phyloP scores from a whole-genome alignment of 2,888 invertebrate species.

The Oscheius sp. region DNA sequence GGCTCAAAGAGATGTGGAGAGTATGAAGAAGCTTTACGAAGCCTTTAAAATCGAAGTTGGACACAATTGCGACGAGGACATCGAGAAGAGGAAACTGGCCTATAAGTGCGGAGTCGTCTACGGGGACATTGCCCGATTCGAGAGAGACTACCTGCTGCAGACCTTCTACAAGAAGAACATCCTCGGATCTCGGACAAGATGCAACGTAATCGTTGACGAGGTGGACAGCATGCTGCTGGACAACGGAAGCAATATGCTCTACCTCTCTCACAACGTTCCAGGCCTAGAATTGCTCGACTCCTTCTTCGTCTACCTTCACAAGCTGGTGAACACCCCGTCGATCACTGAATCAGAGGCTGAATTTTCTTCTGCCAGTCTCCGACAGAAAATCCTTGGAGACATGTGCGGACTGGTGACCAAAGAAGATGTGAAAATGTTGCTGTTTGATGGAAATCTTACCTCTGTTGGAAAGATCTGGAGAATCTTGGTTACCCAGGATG shows the following conservation, averaged over 20 bases:
- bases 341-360: too few species aligned
- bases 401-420: background rate
- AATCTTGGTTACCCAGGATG: too few species aligned
- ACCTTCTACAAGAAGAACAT: constrained; percentile 73
- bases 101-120: constrained; percentile 73
- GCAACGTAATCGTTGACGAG: constrained; percentile 74
- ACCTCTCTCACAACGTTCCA: constrained; percentile 73
- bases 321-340: constrained; percentile 65
- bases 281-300: constrained; percentile 73
- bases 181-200: constrained; percentile 63
- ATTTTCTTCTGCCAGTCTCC: too few species aligned
- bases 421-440: background rate
- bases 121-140: constrained; percentile 73
- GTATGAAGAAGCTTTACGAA: constrained; percentile 55
- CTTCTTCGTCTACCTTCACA: constrained; percentile 72
- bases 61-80: constrained; percentile 66
- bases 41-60: constrained; percentile 66
- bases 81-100: constrained; percentile 57
- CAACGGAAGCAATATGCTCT: constrained; percentile 74
- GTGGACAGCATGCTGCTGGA: constrained; percentile 76
- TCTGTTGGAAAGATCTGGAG: too few species aligned
- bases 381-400: background rate
- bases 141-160: constrained; percentile 72
- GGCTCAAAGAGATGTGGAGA: constrained; percentile 69
- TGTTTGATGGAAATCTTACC: background rate